Conservation (phyloP, 1,140 invertebrate genomes). For the Anoplophora glabripennis region DNA sequence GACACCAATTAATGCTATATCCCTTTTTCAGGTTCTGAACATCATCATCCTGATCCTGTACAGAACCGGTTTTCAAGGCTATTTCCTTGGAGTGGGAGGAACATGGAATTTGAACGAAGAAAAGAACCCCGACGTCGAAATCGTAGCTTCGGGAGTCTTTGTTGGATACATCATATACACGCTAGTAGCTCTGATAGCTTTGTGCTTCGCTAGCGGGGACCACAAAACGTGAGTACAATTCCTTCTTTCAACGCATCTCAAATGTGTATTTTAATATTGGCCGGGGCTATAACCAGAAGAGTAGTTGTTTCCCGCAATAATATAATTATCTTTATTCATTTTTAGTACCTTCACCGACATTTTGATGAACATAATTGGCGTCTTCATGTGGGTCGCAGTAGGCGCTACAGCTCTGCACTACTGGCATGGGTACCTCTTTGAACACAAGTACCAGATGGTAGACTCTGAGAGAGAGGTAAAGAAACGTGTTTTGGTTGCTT, state of each 20-base stretch:
- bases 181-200: slow-evolving; percentile 65
- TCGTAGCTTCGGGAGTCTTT: slow-evolving; percentile 79
- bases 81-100: slow-evolving; percentile 79
- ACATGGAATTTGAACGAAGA: slow-evolving; percentile 87
- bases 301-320: too few relatives aligned
- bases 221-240: slow-evolving; percentile 63
- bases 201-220: slow-evolving; percentile 69
- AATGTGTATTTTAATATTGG: too few relatives aligned
- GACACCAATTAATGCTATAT: too few relatives aligned
- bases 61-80: slow-evolving; percentile 73
- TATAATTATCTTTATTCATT: slow-evolving; percentile 16
- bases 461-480: slow-evolving; percentile 67
- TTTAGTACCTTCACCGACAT: slow-evolving; percentile 60
- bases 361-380: slow-evolving; percentile 82
- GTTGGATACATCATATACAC: slow-evolving; percentile 83
- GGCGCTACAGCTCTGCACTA: slow-evolving; percentile 82
- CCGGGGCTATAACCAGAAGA: too few relatives aligned
- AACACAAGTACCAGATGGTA: slow-evolving; percentile 67
- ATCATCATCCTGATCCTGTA: slow-evolving; percentile 77
- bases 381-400: slow-evolving; percentile 77
- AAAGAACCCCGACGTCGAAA: slow-evolving; percentile 80
- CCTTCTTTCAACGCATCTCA: too few relatives aligned
- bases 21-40: slow-evolving; percentile 67
- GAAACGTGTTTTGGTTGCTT: too few relatives aligned
- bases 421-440: slow-evolving; percentile 77